These are phyloP conservation scores for Molossus molossus DNA, from an alignment of 2,797 vertebrate genomes.

Conservation along the genomic window DNA sequence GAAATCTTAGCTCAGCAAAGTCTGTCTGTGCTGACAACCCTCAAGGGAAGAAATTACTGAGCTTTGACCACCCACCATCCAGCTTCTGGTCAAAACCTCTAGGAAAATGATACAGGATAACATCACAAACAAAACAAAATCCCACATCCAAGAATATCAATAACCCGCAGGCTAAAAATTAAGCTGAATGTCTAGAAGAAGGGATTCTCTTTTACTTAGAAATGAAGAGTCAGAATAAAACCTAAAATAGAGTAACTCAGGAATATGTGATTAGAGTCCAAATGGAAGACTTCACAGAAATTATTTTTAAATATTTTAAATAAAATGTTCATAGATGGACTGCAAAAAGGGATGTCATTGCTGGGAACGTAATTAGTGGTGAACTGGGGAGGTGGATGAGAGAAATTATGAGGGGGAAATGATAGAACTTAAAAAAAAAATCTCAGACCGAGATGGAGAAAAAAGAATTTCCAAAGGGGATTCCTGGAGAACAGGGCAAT, in stretches of 20 bases:
- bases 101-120: not conserved
- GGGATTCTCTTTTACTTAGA: not conserved
- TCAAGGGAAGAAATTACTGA: not conserved
- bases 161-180: not conserved
- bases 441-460: not conserved
- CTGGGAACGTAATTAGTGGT: not conserved
- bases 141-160: not conserved
- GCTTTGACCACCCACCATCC: not conserved
- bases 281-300: not conserved
- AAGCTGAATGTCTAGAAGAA: not conserved
- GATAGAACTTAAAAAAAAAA: not conserved
- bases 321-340: not conserved
- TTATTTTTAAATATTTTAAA: not conserved
- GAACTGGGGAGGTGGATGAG: not conserved
- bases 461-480: not conserved
- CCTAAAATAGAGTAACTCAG: not conserved
- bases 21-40: not conserved
- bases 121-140: not conserved
- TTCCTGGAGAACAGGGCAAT: not conserved
- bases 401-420: not conserved
- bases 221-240: not conserved
- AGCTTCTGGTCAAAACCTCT: not conserved
- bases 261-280: not conserved
- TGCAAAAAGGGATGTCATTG: not conserved
- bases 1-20: not conserved